A percentile compares a stretch with the other conserved stretches of the same genome.
phyloP scores from a whole-genome alignment of 2,888 invertebrate genomes.

The Diadromus collaris region DNA sequence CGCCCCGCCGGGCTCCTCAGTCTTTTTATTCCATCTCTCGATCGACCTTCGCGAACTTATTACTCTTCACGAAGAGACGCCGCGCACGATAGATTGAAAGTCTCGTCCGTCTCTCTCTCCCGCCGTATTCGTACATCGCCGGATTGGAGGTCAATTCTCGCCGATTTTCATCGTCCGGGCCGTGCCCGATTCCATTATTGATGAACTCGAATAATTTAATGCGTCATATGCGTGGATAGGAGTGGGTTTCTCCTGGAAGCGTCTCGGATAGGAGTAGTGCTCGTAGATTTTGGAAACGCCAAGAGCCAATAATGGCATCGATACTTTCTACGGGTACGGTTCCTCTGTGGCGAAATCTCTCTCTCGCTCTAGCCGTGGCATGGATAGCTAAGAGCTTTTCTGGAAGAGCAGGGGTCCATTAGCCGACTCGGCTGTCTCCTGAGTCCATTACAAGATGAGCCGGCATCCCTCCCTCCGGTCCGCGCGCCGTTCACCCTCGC shows the following conservation, averaged over 20 bases:
- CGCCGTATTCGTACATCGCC: slow-evolving; percentile 14
- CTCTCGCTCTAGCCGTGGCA: slow-evolving; percentile 71
- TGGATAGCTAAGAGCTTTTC: slow-evolving; percentile 79
- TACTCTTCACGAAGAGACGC: slow-evolving; percentile 53
- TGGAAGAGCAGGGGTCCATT: slow-evolving; percentile 79
- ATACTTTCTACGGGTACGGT: slow-evolving; percentile 61
- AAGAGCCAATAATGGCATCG: slow-evolving; percentile 74
- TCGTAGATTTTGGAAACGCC: slow-evolving; percentile 70
- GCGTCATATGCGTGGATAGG: slow-evolving; percentile 11
- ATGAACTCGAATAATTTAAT: slow-evolving; percentile 12
- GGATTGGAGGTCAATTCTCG: slow-evolving; percentile 10
- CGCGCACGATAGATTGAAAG: slow-evolving; percentile 46
- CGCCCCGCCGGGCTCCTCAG: slow-evolving; percentile 20
- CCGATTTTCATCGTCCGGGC: neutral
- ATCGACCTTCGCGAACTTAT: slow-evolving; percentile 58
- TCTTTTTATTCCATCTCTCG: slow-evolving; percentile 51
- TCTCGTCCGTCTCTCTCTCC: slow-evolving; percentile 12
- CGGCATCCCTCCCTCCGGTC: slow-evolving; percentile 67
- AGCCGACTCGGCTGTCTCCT: slow-evolving; percentile 80
- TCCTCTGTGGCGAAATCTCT: slow-evolving; percentile 9
- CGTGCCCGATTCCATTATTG: slow-evolving; percentile 6
- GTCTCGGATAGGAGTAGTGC: slow-evolving; percentile 15
- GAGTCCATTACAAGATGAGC: slow-evolving; percentile 80
- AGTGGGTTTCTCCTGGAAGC: neutral
- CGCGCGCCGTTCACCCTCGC: slow-evolving; percentile 61